Percentiles rank a stretch among this genome's conserved stretches.
Evolutionary conservation across 2,888 invertebrate species (phyloP).

Genomic region (Seladonia tumulorum): DNA sequence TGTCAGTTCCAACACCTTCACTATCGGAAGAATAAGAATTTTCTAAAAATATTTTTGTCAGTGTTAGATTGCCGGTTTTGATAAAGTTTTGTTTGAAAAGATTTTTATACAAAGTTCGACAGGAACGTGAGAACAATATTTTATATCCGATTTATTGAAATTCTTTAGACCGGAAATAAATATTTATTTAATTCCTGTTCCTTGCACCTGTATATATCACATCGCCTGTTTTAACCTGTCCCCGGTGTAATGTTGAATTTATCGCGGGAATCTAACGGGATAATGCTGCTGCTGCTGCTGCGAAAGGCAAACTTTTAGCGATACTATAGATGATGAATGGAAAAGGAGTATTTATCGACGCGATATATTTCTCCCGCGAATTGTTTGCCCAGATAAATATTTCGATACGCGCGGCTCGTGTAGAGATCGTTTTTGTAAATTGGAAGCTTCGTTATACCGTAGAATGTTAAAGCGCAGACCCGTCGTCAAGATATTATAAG

Average conservation of each 20-base stretch:
- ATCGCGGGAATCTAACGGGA: neutral
- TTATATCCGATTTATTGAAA: neutral
- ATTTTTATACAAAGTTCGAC: too few relatives aligned
- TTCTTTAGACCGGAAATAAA: neutral
- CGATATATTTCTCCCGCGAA: conserved; percentile 4
- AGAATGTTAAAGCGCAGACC: neutral
- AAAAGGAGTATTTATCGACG: conserved; percentile 3
- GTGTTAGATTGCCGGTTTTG: too few relatives aligned
- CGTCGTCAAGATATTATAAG: neutral
- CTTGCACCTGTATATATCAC: neutral
- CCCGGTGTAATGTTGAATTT: conserved; percentile 22
- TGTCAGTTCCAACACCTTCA: neutral
- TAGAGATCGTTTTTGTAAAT: neutral
- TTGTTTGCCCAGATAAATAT: conserved; percentile 10
- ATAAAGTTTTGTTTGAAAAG: too few relatives aligned
- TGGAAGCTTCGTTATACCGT: neutral
- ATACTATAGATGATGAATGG: conserved; percentile 12
- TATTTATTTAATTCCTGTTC: neutral
- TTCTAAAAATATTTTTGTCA: too few relatives aligned
- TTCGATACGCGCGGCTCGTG: neutral
- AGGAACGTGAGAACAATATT: too few relatives aligned
- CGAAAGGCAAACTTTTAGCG: conserved; percentile 5
- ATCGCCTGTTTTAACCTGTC: conserved; percentile 1
- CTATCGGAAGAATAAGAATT: too few relatives aligned
- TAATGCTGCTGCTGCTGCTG: conserved; percentile 1